These are phyloP conservation scores for Eulemur rubriventer DNA, from an alignment of 2,797 vertebrate species.

Conservation along the genomic window DNA sequence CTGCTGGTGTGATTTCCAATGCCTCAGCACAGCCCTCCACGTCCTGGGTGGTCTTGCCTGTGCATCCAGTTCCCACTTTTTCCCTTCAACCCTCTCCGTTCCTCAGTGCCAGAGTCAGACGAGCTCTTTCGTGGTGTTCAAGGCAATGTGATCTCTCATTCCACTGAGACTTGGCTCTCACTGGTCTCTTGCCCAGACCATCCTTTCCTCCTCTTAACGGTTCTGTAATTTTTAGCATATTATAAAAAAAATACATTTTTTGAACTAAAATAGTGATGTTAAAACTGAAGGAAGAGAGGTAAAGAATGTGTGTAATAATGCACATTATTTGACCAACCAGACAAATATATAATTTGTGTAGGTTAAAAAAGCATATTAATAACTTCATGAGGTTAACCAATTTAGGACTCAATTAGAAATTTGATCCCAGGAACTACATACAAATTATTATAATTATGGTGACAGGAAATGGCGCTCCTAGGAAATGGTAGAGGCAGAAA, in stretches of 20 bases:
- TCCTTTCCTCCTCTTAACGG: not conserved
- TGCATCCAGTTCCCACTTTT: rapidly evolving
- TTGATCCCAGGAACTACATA: conserved; percentile 74
- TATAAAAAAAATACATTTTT: not conserved
- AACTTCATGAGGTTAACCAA: conserved; percentile 72
- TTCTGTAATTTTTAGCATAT: conserved; percentile 24
- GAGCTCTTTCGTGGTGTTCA: not conserved
- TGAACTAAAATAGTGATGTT: conserved; percentile 33
- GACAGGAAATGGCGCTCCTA: conserved; percentile 74
- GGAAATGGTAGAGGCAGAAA: conserved; percentile 72
- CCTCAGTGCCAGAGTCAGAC: not conserved
- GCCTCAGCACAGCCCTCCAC: rapidly evolving
- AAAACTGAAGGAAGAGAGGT: conserved; percentile 28
- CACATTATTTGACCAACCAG: conserved; percentile 71
- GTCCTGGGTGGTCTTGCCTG: no score
- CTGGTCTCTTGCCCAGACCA: not conserved
- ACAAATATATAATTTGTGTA: conserved; percentile 73
- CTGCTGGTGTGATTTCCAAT: not conserved
- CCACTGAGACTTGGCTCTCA: not conserved
- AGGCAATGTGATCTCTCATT: not conserved
- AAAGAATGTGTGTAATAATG: conserved; percentile 44
- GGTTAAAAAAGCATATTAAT: conserved; percentile 73
- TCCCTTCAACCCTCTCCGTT: not conserved
- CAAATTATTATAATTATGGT: conserved; percentile 67
- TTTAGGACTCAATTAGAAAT: conserved; percentile 64